Conservation (phyloP, 37 sponge, comb jelly and placozoan genomes). For the Eunapius fragilis region DNA sequence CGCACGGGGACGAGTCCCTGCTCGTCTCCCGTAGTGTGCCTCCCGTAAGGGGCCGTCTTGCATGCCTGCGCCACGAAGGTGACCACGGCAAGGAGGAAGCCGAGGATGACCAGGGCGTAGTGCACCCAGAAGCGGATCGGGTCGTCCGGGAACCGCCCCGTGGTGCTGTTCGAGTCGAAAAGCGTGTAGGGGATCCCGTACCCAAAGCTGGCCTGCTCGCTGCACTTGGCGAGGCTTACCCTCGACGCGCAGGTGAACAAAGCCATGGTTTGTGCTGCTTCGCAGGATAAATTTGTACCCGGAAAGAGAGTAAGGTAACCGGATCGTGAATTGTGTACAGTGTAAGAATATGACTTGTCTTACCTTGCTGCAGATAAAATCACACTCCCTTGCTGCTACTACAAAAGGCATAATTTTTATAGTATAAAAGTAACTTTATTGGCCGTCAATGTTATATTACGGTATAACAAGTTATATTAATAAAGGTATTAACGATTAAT, state of each 20-base stretch:
- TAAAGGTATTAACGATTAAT: too few relatives aligned
- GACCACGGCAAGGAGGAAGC: slow-evolving; percentile 57
- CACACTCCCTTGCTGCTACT: too few relatives aligned
- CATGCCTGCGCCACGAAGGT: slow-evolving; percentile 47
- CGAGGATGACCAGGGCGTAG: slow-evolving; percentile 51
- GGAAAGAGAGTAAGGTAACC: background rate
- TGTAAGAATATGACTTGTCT: too few relatives aligned
- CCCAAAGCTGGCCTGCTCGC: slow-evolving; percentile 9
- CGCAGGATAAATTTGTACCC: background rate
- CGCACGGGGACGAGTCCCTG: slow-evolving; percentile 36
- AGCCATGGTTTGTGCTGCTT: background rate
- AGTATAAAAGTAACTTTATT: too few relatives aligned
- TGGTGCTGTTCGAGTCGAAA: slow-evolving; percentile 7
- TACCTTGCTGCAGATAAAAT: background rate
- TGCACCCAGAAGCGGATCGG: slow-evolving; percentile 67
- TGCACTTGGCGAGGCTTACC: background rate
- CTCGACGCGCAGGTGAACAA: background rate
- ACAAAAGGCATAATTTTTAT: too few relatives aligned
- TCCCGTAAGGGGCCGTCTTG: slow-evolving; percentile 71
- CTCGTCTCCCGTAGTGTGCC: slow-evolving; percentile 29
- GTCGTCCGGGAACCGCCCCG: background rate
- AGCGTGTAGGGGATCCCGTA: slow-evolving; percentile 42
- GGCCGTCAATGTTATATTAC: too few relatives aligned
- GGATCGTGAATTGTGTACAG: background rate
- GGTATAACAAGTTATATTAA: too few relatives aligned